phyloP scores from a whole-genome alignment of 2,888 invertebrate species.

The Tetragonisca angustula region DNA sequence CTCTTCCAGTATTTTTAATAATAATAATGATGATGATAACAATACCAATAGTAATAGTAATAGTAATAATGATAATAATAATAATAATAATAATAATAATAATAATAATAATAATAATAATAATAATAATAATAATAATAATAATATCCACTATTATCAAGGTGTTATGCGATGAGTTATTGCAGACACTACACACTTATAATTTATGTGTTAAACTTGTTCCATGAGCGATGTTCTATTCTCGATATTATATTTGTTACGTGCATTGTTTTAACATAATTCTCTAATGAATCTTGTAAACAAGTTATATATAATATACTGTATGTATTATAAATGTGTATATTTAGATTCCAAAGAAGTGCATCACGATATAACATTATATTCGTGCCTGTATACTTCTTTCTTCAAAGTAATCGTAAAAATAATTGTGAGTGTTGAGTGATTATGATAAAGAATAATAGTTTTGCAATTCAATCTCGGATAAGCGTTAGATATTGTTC shows the following conservation, averaged over 20 bases:
- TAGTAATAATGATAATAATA: background rate
- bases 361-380: constrained; percentile 34
- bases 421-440: constrained; percentile 23
- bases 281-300: constrained; percentile 61
- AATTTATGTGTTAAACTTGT: constrained; percentile 44
- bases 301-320: constrained; percentile 57
- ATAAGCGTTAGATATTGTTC: constrained; percentile 4
- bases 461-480: constrained; percentile 6
- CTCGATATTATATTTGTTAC: constrained; percentile 42
- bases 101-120: background rate
- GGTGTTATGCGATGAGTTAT: constrained; percentile 57
- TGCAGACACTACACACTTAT: constrained; percentile 35
- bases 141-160: background rate
- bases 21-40: background rate
- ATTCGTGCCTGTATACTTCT: constrained; percentile 18
- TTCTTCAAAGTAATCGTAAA: constrained; percentile 29
- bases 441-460: constrained; percentile 9
- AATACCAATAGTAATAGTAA: background rate
- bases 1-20: constrained; percentile 21
- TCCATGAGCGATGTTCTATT: constrained; percentile 19
- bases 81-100: background rate
- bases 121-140: background rate
- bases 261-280: constrained; percentile 55
- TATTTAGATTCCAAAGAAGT: constrained; percentile 54
- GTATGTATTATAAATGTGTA: constrained; percentile 61